A percentile compares a stretch with the other conserved stretches of the same genome.
These are phyloP conservation scores for Ascaphus truei DNA, from an alignment of 2,113 vertebrate genomes.

Conservation along the genomic window DNA sequence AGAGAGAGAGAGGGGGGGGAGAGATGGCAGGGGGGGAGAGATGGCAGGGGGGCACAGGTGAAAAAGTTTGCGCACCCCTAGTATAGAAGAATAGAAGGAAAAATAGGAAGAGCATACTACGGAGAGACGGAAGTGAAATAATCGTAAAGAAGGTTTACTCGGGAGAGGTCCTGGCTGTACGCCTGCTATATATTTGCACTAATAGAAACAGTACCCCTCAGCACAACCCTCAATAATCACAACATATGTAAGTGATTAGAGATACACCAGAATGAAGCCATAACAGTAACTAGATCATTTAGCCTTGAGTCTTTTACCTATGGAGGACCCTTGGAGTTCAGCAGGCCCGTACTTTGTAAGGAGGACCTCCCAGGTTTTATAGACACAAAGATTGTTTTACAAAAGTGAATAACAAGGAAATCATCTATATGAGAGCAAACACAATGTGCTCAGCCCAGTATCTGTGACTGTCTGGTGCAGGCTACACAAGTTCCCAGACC, in stretches of 20 bases:
- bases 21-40: too few species aligned
- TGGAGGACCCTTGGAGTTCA: not conserved
- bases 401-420: conserved; percentile 31
- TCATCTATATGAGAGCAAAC: conserved; percentile 32
- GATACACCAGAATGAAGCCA: not conserved
- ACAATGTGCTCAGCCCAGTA: conserved; percentile 31
- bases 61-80: too few species aligned
- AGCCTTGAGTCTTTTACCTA: not conserved
- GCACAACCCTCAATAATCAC: not conserved
- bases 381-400: conserved; percentile 22
- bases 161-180: not conserved
- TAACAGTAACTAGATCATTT: not conserved
- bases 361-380: not conserved
- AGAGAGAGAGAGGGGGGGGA: too few species aligned
- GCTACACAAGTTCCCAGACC: conserved; percentile 25
- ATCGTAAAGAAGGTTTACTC: too few species aligned
- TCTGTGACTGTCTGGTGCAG: conserved; percentile 34
- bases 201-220: not conserved
- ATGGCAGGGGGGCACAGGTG: too few species aligned
- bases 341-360: too few species aligned
- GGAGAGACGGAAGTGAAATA: too few species aligned
- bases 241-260: not conserved
- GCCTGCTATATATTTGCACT: not conserved
- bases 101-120: too few species aligned
- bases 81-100: too few species aligned